Conservation (phyloP, 30 jellyfish, hydroid and myxozoan genomes). For the Pelagia noctiluca region DNA sequence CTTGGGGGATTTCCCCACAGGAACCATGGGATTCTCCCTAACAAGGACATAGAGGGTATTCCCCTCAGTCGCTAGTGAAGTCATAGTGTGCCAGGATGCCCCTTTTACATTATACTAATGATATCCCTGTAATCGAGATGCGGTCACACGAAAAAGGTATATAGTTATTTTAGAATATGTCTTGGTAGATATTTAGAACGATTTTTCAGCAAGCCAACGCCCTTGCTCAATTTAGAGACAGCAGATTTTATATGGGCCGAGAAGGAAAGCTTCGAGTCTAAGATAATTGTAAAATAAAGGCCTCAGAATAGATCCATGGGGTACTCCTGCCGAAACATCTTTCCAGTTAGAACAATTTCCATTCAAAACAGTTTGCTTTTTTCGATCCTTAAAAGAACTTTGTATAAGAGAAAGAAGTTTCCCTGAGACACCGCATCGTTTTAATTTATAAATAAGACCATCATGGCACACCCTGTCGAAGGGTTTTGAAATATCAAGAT, state of each 20-base stretch:
- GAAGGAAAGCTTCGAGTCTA: slow-evolving; percentile 48
- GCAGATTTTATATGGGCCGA: slow-evolving; percentile 54
- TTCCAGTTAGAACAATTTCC: slow-evolving; percentile 62
- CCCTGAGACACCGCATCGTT: slow-evolving; percentile 65
- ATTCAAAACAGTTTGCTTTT: slow-evolving; percentile 47
- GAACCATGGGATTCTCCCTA: too few species aligned
- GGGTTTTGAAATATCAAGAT: slow-evolving; percentile 63
- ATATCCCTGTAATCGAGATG: not conserved
- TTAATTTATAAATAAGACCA: slow-evolving; percentile 59
- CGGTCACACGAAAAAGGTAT: too few species aligned
- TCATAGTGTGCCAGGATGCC: too few species aligned
- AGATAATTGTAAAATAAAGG: slow-evolving; percentile 43
- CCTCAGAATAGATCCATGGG: slow-evolving; percentile 50
- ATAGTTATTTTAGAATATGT: too few species aligned
- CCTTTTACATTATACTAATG: too few species aligned
- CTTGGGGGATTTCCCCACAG: too few species aligned
- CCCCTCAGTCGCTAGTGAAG: too few species aligned
- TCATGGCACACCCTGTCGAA: slow-evolving; percentile 73
- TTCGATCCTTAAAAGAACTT: slow-evolving; percentile 35
- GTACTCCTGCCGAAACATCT: too few species aligned
- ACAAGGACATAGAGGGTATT: too few species aligned
- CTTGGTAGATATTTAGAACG: slow-evolving; percentile 61
- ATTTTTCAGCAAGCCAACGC: slow-evolving; percentile 60
- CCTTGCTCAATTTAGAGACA: too few species aligned
- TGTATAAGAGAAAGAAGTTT: slow-evolving; percentile 35